Percentiles rank a stretch among this genome's conserved stretches.
These are phyloP conservation scores for Tauraco hartlaubi DNA, from an alignment of 2,797 vertebrate species.

Conservation along the genomic window DNA sequence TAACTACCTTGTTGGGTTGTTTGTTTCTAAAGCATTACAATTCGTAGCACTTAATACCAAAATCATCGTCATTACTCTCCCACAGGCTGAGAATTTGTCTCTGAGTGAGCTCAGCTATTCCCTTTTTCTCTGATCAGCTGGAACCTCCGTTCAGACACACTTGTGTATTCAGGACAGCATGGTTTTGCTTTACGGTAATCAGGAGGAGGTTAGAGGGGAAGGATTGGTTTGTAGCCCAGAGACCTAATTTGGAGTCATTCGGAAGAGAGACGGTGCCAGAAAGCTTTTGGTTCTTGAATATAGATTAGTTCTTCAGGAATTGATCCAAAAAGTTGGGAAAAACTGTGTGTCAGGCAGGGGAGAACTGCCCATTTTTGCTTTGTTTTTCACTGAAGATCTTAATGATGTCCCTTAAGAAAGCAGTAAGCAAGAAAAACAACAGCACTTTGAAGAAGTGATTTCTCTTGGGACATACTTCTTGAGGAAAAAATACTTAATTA, in stretches of 20 bases:
- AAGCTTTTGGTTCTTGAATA: slow-evolving; percentile 26
- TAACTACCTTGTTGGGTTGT: neutral
- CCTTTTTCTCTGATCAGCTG: slow-evolving; percentile 19
- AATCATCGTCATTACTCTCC: neutral
- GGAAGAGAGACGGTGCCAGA: neutral
- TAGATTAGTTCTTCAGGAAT: slow-evolving; percentile 27
- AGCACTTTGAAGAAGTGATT: neutral
- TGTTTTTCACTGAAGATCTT: neutral
- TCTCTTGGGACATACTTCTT: neutral
- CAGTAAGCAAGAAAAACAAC: neutral
- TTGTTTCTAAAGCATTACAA: neutral
- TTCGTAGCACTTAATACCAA: neutral
- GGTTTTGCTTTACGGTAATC: slow-evolving; percentile 17
- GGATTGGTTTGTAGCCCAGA: slow-evolving; percentile 42
- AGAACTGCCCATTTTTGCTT: neutral
- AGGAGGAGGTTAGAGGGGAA: neutral
- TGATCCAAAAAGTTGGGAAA: slow-evolving; percentile 1
- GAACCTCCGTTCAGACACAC: slow-evolving; percentile 1
- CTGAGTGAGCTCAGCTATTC: neutral
- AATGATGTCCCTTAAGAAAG: slow-evolving; percentile 4
- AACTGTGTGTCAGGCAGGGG: neutral
- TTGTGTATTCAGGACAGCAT: neutral
- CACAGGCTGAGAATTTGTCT: neutral
- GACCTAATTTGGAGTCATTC: slow-evolving; percentile 41
- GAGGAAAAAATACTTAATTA: neutral